A percentile compares a stretch with the other conserved stretches of the same genome.
Conservation (phyloP, 2,113 vertebrate species). For the Lonchura striata region DNA sequence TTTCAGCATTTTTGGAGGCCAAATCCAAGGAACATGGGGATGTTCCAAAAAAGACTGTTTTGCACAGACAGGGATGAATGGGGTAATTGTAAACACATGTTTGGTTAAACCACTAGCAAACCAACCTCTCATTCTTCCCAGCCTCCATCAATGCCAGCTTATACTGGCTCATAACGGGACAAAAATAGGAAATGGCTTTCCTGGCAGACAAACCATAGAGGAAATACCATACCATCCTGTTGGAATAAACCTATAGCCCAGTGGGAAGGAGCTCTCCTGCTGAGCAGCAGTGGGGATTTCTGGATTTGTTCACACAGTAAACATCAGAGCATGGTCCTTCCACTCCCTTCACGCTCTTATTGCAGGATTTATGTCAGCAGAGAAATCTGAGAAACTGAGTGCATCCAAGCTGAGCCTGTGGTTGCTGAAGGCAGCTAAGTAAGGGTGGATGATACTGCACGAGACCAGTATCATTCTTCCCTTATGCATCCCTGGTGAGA, state of each 20-base stretch:
- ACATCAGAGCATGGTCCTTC: neutral
- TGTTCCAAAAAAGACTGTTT: conserved; percentile 42
- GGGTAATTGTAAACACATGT: conserved; percentile 63
- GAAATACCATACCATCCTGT: conserved; percentile 36
- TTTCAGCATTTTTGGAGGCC: conserved; percentile 8
- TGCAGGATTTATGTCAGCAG: neutral
- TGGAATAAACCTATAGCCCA: neutral
- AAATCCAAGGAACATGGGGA: neutral
- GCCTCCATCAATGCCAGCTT: conserved; percentile 25
- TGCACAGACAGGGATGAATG: conserved; percentile 37
- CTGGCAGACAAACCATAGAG: conserved; percentile 28
- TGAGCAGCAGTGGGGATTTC: neutral
- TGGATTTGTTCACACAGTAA: neutral
- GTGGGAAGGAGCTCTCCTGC: neutral
- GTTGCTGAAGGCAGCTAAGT: neutral
- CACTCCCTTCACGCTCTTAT: neutral
- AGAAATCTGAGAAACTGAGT: neutral
- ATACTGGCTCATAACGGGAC: conserved; percentile 23
- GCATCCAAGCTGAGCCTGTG: neutral
- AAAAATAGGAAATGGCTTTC: conserved; percentile 49
- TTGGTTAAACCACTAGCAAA: conserved; percentile 57
- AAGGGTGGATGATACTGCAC: neutral
- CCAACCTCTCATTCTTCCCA: conserved; percentile 40
- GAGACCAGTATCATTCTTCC: conserved; percentile 8
- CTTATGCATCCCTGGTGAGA: conserved; percentile 12